A percentile compares a stretch with the other conserved stretches of the same genome.
Evolutionary conservation across 1,140 invertebrate genomes (phyloP).

Genomic region (Bilobella aurantiaca): DNA sequence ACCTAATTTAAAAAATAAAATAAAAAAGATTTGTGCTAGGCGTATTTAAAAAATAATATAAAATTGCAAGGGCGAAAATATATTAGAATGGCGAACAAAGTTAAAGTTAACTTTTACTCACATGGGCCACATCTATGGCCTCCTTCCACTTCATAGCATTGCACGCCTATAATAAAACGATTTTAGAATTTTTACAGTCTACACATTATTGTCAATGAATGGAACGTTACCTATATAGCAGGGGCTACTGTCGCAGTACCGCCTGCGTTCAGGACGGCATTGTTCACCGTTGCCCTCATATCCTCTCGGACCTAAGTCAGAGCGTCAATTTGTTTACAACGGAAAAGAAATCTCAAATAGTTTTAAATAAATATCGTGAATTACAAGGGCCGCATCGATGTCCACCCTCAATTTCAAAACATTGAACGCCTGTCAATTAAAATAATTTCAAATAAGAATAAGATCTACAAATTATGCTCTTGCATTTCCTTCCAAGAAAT

Average conservation of each 20-base stretch:
- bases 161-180: neutral
- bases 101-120: too few species aligned
- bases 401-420: neutral
- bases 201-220: too few species aligned
- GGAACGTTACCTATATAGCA: neutral
- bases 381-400: conserved; percentile 2
- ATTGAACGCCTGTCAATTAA: too few species aligned
- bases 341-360: too few species aligned
- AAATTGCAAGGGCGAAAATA: too few species aligned
- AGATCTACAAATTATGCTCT: too few species aligned
- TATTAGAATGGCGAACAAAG: too few species aligned
- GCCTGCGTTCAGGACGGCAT: neutral
- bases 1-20: neutral
- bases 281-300: conserved; percentile 1
- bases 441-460: too few species aligned
- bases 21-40: neutral
- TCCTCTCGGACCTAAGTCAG: neutral
- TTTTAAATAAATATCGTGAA: neutral
- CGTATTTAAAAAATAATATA: neutral
- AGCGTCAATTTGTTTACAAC: too few species aligned
- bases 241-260: conserved; percentile 2
- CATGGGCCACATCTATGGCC: neutral
- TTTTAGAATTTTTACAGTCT: too few species aligned
- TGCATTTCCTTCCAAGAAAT: too few species aligned
- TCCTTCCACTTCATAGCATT: neutral